Evolutionary conservation across 2,888 invertebrate genomes (phyloP).

Genomic region (Melieria omissa): DNA sequence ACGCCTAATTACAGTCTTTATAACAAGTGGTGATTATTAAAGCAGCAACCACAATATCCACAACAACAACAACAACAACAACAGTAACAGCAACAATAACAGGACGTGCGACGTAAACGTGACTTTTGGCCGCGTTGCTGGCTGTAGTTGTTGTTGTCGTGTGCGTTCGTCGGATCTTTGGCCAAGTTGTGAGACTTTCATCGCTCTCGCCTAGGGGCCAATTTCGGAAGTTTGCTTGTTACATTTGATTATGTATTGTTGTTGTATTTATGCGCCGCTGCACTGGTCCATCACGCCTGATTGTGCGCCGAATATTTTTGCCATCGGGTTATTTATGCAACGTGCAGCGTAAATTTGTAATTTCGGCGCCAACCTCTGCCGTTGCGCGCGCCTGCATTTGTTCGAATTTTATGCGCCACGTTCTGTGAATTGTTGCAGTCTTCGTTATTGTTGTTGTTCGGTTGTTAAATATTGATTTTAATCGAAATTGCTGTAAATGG

Average conservation of each 20-base stretch:
- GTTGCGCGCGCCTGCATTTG: neutral
- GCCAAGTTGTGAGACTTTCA: conserved; percentile 19
- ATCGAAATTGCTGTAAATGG: conserved; percentile 62
- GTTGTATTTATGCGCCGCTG: neutral
- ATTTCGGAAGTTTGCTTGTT: conserved; percentile 35
- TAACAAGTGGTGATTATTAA: conserved; percentile 64
- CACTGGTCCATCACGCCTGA: neutral
- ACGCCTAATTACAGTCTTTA: conserved; percentile 68
- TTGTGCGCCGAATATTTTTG: neutral
- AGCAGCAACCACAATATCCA: conserved; percentile 42
- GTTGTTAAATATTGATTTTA: conserved; percentile 60
- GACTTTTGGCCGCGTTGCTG: no score
- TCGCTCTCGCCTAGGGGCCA: conserved; percentile 44
- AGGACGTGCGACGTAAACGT: neutral
- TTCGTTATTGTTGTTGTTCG: conserved; percentile 15
- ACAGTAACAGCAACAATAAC: neutral
- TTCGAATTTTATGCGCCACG: conserved; percentile 5
- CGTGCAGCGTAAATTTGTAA: conserved; percentile 56
- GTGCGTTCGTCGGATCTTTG: conserved; percentile 4
- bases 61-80: conserved; percentile 43
- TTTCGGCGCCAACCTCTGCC: conserved; percentile 45
- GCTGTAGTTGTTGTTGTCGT: neutral
- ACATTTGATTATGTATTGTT: conserved; percentile 8
- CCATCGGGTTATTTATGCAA: conserved; percentile 51
- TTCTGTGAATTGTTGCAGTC: conserved; percentile 1